Evolutionary conservation across 2,888 invertebrate species (phyloP).

Genomic region (Drosophila paucipuncta): DNA sequence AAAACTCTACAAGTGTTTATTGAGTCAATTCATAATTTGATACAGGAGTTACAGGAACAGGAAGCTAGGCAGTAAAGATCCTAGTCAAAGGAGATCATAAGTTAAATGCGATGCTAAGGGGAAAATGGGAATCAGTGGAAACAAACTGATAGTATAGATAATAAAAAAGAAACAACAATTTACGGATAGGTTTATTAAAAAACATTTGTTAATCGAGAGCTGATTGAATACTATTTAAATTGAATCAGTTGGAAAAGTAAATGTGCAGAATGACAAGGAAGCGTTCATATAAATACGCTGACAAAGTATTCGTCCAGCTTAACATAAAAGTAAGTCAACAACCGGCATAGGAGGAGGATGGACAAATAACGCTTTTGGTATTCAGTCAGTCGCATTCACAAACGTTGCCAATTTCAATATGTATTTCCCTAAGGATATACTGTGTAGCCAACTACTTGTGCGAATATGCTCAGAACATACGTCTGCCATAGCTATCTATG

Average conservation of each 20-base stretch:
- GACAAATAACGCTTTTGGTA: conserved; percentile 41
- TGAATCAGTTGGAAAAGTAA: neutral
- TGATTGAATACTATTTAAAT: neutral
- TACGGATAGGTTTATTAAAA: neutral
- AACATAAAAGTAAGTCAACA: conserved; percentile 55
- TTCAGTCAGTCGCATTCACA: conserved; percentile 53
- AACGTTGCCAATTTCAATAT: conserved; percentile 69
- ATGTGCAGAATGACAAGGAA: neutral
- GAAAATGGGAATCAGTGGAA: neutral
- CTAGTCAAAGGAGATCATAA: conserved; percentile 5
- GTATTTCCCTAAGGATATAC: conserved; percentile 61
- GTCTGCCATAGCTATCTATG: conserved; percentile 60
- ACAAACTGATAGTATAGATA: conserved; percentile 1
- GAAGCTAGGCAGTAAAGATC: neutral
- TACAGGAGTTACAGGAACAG: neutral
- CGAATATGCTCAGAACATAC: conserved; percentile 26
- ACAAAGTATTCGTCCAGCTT: conserved; percentile 33
- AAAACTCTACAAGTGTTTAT: neutral
- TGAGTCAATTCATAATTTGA: conserved; percentile 51
- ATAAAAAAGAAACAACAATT: neutral
- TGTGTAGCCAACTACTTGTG: conserved; percentile 54
- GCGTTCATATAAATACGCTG: conserved; percentile 7
- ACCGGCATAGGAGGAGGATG: conserved; percentile 1
- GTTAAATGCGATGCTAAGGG: neutral
- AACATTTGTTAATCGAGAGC: neutral